Evolutionary conservation across 2,113 vertebrate genomes (phyloP), one percentile per base, ranked within the genome.

Genomic region (Oxyura jamaicensis): DNA sequence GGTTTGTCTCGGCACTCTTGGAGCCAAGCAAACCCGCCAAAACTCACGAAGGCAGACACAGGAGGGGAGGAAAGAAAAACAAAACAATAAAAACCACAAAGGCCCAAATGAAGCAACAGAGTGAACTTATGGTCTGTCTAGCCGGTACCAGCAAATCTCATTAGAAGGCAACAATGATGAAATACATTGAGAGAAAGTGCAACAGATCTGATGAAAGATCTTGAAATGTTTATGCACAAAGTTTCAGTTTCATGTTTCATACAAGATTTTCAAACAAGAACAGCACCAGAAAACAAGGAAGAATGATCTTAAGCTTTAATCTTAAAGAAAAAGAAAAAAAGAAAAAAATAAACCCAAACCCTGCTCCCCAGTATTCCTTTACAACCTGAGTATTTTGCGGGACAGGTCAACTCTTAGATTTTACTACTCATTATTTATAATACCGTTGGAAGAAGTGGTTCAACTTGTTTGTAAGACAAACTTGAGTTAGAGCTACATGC

Each of bases 51-150:
- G 66, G 42, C 0, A 21, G 63, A 76, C 69, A 41, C 12, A 1
- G 87, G 28, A 7, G 2, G 46, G 2, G 33, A 29, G 58, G 10
- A 2, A 11, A 25, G 2, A 10, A 4, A 53, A 33, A 41, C 18
- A 44, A 46, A 46, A 2, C 60, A 59, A 53, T 29, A 36, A 48
- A 48, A 48, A 48, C 46, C 62, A 60, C 23, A 58, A 35, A 53
- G 65, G 0, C 26, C 55, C 68, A 79, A 52, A 62, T 52, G 56
- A 84, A 95, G 84, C 58, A 88, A 22, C 6, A 68, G 25, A 90
- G 39, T 91, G 87, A 88, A 72, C 85, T 95, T 75, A n/a, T 58
- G 88, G 78, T 84, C 91, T 93, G 89, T 53, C 53, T 73, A 23
- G 5, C 48, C 94, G 69, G 76, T 22, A 79, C 55, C 66, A 92